Base-by-base conservation (phyloP, 2,888 invertebrate species). In the Lordiphosa fenestrarum region DNA sequence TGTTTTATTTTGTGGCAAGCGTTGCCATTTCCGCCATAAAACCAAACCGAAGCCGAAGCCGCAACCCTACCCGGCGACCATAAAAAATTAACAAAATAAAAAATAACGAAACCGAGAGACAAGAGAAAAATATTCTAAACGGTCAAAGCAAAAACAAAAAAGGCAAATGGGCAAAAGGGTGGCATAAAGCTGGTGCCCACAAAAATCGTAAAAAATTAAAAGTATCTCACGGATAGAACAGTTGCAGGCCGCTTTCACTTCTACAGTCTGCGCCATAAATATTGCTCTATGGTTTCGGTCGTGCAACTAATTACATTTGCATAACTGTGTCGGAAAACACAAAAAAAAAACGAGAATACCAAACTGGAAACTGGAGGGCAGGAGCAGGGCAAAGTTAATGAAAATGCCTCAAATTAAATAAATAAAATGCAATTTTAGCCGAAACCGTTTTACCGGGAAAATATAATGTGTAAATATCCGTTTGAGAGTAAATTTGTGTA, bases 271-370 rank as follows among this genome's bases (percentile, higher is more conserved):
- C 60, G 71, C 83, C 80, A 83, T 83, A 83, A 83, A 76, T 76
- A 78, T 76, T 76, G 80, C 83, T 83, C 67, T 83, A 72, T 83
- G 76, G 76, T 72, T 73, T 73, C 66, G 81, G 67, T 69, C 82
- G 71, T 81, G 84, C 81, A 80, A 80, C 78, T 80, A 80, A 80
- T 80, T 84, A 84, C 78, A 80, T 80, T 80, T 80, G 84, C 78
- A 80, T 80, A 69, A 69, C 69, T 69, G 65, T 69, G 61, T 42
- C 61, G 65, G 21, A 39, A 51, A 40, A 38, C 37, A 21, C 37
- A 47, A 55, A 46, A 40, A 30, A 52, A 64, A 53, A 53, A 44
- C 53, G 41, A 53, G 40, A 56, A 51, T 53, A 41, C 41, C 48
- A 13, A 58, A 57, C 47, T 47, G 52, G 51, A 62, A 54, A 62